Conservation (phyloP, 2,797 vertebrate species). For the Smutsia temminckii region DNA sequence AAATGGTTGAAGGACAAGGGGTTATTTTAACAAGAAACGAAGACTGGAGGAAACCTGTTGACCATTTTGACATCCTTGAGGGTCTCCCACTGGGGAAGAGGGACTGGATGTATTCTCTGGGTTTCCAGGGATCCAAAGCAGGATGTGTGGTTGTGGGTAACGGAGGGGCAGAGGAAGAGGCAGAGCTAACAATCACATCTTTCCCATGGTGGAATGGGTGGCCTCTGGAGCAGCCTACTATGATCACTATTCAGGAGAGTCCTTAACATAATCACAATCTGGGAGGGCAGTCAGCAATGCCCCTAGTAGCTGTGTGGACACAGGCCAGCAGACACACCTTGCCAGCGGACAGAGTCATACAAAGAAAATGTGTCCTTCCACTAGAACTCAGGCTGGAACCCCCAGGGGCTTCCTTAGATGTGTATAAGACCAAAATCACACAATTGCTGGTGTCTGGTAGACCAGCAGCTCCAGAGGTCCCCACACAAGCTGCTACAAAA, state of each 20-base stretch:
- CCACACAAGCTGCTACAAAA: background rate
- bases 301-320: rapidly evolving
- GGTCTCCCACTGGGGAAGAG: background rate
- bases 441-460: rapidly evolving
- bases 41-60: background rate
- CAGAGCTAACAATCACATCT: rapidly evolving
- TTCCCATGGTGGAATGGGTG: background rate
- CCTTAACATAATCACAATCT: background rate
- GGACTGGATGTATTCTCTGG: background rate
- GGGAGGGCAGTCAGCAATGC: too few species aligned
- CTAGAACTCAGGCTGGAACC: background rate
- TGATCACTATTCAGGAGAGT: background rate
- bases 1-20: background rate
- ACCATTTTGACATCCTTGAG: background rate
- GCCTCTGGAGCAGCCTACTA: background rate
- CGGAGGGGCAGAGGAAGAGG: background rate
- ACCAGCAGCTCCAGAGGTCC: background rate
- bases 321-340: background rate
- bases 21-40: background rate
- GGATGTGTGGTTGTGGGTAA: background rate
- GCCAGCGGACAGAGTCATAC: background rate
- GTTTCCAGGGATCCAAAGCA: background rate
- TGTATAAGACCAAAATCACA: background rate
- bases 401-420: rapidly evolving
- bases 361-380: background rate